These are phyloP conservation scores for Schmidtea mediterranea DNA, from an alignment of 1,140 invertebrate genomes.

Conservation along the genomic window DNA sequence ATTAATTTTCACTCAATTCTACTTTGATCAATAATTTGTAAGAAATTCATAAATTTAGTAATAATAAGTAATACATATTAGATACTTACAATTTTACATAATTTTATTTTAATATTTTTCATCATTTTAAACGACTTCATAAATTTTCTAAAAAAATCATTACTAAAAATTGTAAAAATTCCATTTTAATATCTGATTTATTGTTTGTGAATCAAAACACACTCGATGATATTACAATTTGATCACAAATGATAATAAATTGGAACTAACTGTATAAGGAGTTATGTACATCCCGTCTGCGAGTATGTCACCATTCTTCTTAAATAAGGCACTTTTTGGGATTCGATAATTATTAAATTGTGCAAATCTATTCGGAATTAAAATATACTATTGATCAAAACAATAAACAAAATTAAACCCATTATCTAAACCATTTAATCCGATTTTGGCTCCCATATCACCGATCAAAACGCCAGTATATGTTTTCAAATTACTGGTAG, in stretches of 20 bases:
- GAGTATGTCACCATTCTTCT: slow-evolving; percentile 58
- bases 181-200: too few species aligned
- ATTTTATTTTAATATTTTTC: too few species aligned
- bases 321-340: slow-evolving; percentile 49
- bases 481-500: slow-evolving; percentile 42
- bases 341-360: slow-evolving; percentile 58
- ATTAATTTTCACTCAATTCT: too few species aligned
- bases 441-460: slow-evolving; percentile 63
- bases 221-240: neutral
- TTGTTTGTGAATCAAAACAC: too few species aligned
- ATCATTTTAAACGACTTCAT: too few species aligned
- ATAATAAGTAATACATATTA: too few species aligned
- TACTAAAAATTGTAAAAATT: too few species aligned
- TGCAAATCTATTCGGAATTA: slow-evolving; percentile 37
- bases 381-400: neutral
- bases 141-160: too few species aligned
- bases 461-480: slow-evolving; percentile 47
- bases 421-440: slow-evolving; percentile 63
- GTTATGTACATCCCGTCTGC: slow-evolving; percentile 51
- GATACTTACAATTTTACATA: too few species aligned
- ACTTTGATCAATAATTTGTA: too few species aligned
- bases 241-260: neutral
- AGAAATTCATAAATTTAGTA: too few species aligned
- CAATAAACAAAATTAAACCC: slow-evolving; percentile 30
- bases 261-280: slow-evolving; percentile 25